Evolutionary conservation across 2,888 invertebrate genomes (phyloP).

Genomic region (Folsomia manolachei): DNA sequence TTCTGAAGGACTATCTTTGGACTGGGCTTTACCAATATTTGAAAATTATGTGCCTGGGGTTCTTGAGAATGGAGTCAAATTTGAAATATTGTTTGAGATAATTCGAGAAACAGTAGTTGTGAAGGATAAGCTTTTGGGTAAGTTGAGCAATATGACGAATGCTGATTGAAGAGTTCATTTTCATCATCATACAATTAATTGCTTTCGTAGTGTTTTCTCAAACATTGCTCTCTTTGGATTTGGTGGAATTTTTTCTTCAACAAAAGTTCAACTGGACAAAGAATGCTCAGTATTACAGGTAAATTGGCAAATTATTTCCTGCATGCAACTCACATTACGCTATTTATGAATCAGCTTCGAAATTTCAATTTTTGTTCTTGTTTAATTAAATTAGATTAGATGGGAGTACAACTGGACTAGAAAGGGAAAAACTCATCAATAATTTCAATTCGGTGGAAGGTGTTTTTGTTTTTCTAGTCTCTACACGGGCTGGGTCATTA

Average conservation of each 20-base stretch:
- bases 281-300: slow-evolving; percentile 81
- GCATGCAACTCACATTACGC: too few species aligned
- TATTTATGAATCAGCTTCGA: too few species aligned
- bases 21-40: slow-evolving; percentile 70
- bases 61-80: slow-evolving; percentile 90
- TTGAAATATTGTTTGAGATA: slow-evolving; percentile 88
- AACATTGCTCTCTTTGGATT: slow-evolving; percentile 88
- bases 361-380: too few species aligned
- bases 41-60: slow-evolving; percentile 84
- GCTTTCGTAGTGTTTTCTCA: slow-evolving; percentile 82
- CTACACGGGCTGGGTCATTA: slow-evolving; percentile 91
- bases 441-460: slow-evolving; percentile 88
- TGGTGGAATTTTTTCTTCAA: slow-evolving; percentile 93
- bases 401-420: slow-evolving; percentile 90
- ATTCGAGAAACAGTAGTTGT: slow-evolving; percentile 80
- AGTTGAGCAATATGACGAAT: too few species aligned
- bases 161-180: too few species aligned
- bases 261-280: slow-evolving; percentile 86
- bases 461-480: slow-evolving; percentile 88
- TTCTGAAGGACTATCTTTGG: slow-evolving; percentile 48
- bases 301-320: too few species aligned
- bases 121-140: slow-evolving; percentile 85
- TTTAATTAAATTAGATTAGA: too few species aligned
- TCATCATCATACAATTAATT: too few species aligned
- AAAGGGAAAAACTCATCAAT: slow-evolving; percentile 92